These are phyloP conservation scores for Coturnix japonica DNA, from an alignment of 2,113 vertebrate genomes.

Conservation along the genomic window DNA sequence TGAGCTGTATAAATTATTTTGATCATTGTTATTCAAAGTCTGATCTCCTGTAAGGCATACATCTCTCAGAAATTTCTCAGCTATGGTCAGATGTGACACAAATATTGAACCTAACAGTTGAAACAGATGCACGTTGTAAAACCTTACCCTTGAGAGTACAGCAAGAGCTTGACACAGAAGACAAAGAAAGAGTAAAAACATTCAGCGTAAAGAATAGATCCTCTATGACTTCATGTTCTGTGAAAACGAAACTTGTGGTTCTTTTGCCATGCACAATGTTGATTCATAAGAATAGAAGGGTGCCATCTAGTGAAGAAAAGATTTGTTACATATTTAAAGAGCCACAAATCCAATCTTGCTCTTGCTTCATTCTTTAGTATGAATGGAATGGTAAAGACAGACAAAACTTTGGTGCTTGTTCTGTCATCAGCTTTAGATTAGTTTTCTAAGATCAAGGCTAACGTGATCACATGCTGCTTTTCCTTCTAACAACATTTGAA, in stretches of 20 bases:
- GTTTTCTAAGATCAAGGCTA: neutral
- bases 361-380: neutral
- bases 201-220: neutral
- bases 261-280: neutral
- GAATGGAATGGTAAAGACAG: neutral
- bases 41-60: neutral
- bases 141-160: neutral
- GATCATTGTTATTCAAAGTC: neutral
- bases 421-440: neutral
- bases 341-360: neutral
- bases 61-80: neutral
- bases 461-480: neutral
- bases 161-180: neutral
- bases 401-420: neutral
- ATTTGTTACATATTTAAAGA: neutral
- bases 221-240: neutral
- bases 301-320: slow-evolving; percentile 50
- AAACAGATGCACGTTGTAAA: neutral
- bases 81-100: neutral
- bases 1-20: slow-evolving; percentile 14
- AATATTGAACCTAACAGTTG: neutral
- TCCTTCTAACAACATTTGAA: neutral
- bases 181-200: neutral
- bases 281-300: neutral
- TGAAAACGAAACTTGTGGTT: neutral